A percentile compares a stretch with the other conserved stretches of the same genome.
These are phyloP conservation scores for Camelus bactrianus DNA, from an alignment of 2,113 vertebrate genomes.

Conservation along the genomic window DNA sequence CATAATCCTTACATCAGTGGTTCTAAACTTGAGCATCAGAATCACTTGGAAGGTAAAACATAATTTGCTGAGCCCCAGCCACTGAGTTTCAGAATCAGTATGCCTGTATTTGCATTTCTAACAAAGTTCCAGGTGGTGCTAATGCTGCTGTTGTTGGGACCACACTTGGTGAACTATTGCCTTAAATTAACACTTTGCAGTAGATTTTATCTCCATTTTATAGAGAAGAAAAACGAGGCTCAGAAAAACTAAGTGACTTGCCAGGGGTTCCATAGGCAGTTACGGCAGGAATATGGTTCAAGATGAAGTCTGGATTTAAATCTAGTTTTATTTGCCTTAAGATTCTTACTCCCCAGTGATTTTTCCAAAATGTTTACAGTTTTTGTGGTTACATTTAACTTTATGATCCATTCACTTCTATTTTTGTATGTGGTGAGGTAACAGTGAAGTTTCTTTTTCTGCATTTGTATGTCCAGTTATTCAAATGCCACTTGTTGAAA, in stretches of 20 bases:
- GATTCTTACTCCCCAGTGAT: neutral
- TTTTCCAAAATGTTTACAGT: neutral
- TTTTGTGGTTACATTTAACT: neutral
- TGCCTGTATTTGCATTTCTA: neutral
- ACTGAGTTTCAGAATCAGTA: neutral
- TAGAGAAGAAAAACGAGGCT: neutral
- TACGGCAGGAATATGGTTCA: neutral
- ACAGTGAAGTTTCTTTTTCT: conserved; percentile 4
- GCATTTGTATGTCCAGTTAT: neutral
- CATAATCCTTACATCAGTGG: neutral
- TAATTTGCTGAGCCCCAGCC: neutral
- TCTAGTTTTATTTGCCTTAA: neutral
- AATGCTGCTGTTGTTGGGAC: neutral
- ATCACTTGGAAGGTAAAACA: neutral
- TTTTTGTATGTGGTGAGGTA: neutral
- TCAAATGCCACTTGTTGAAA: neutral
- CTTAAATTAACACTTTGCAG: neutral
- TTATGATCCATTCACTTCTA: neutral
- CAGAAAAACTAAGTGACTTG: neutral
- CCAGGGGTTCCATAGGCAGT: neutral
- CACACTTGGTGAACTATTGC: neutral
- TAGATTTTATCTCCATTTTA: neutral
- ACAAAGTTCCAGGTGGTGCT: conserved; percentile 16
- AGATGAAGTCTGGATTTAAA: neutral
- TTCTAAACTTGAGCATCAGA: neutral